Percentiles rank a stretch among this genome's conserved stretches.
Evolutionary conservation across 2,888 invertebrate species (phyloP).

Genomic region (Prosapia bicincta): DNA sequence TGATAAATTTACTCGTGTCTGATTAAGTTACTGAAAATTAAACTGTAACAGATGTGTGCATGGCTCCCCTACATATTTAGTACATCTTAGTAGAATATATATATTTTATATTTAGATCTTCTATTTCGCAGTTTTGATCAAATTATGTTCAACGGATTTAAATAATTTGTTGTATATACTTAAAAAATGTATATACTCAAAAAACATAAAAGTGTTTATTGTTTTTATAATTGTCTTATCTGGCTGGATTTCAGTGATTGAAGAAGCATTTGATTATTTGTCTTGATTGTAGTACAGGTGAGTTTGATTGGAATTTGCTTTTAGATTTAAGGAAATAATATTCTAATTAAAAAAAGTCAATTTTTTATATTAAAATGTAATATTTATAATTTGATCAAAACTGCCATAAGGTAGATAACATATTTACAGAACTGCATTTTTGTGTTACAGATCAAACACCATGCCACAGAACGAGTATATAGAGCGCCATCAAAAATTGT

Average conservation of each 20-base stretch:
- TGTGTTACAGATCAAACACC: conserved; percentile 40
- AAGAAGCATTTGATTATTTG: background rate
- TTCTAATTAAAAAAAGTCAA: no score
- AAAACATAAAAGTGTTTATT: no score
- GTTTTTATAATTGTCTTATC: no score
- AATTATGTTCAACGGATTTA: no score
- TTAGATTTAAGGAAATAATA: background rate
- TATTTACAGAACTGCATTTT: background rate
- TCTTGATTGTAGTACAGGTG: background rate
- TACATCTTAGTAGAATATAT: no score
- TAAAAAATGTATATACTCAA: no score
- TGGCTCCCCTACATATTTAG: no score
- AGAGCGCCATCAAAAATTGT: conserved; percentile 93
- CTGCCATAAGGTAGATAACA: background rate
- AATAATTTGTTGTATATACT: no score
- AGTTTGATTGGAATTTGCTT: background rate
- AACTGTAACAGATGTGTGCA: no score
- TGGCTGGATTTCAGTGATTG: background rate
- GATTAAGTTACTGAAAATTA: no score
- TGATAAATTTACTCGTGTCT: no score
- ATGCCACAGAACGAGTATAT: conserved; percentile 99
- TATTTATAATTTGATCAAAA: conserved; percentile 22
- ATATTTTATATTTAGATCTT: no score
- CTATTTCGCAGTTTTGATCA: background rate
- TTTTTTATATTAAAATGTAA: background rate